These are phyloP conservation scores for Ommatoiulus sabulosus DNA, from an alignment of 2,888 invertebrate genomes.

Conservation along the genomic window DNA sequence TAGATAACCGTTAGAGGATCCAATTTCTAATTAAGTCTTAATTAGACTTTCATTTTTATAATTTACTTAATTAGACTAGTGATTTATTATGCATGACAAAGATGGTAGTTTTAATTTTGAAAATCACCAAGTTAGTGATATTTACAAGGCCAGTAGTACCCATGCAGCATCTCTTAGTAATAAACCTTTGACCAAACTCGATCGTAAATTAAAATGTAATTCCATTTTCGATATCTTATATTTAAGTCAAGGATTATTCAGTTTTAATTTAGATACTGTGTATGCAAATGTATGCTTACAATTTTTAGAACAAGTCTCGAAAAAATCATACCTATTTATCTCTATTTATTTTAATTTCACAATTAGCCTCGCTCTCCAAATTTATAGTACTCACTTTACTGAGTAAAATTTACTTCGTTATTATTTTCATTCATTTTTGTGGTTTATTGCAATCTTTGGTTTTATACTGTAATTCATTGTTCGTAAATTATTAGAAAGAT, in stretches of 20 bases:
- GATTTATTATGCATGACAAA: not conserved
- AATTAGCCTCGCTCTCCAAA: not conserved
- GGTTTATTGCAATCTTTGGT: no score
- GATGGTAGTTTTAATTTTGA: not conserved
- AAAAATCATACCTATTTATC: not conserved
- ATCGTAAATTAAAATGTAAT: not conserved
- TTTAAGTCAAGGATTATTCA: constrained; percentile 7
- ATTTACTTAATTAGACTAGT: not conserved
- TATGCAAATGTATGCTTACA: not conserved
- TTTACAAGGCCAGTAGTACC: not conserved
- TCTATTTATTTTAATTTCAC: not conserved
- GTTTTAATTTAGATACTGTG: not conserved
- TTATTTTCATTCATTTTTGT: no score
- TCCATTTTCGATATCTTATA: not conserved
- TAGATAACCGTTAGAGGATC: not conserved
- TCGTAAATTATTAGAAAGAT: no score
- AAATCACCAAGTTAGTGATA: not conserved
- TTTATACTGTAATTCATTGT: no score
- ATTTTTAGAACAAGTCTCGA: not conserved
- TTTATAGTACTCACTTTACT: no score
- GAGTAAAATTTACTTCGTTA: no score
- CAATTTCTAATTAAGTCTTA: not conserved
- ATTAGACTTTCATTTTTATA: no score
- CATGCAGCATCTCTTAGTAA: not conserved
- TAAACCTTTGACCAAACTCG: not conserved